These are phyloP conservation scores for Apogon hyalosoma DNA, from an alignment of 2,797 vertebrate species.

Conservation along the genomic window DNA sequence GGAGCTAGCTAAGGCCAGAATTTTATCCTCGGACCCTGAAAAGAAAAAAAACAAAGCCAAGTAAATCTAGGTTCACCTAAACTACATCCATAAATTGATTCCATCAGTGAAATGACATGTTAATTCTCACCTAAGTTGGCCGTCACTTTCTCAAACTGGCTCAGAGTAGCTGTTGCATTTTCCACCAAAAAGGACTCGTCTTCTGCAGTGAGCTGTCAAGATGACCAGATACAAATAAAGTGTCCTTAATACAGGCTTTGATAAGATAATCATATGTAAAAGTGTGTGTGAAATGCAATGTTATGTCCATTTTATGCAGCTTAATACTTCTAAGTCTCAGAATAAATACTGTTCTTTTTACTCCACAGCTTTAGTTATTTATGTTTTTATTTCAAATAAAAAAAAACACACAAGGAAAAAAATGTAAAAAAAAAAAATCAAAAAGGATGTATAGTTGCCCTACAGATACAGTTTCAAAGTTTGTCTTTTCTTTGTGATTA, in stretches of 20 bases:
- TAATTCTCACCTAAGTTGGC: conserved; percentile 88
- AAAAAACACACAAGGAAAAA: no score
- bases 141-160: conserved; percentile 96
- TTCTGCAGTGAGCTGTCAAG: conserved; percentile 88
- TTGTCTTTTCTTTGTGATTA: no score
- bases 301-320: background rate
- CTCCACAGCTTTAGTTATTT: no score
- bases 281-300: background rate
- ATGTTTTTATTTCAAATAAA: no score
- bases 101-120: background rate
- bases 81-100: background rate
- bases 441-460: no score
- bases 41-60: conserved; percentile 37
- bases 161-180: conserved; percentile 92
- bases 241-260: background rate
- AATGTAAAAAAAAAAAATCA: no score
- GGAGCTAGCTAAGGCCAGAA: conserved; percentile 94
- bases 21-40: conserved; percentile 96
- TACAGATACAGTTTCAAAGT: no score
- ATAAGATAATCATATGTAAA: background rate
- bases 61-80: background rate
- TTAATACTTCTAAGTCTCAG: no score
- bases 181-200: conserved; percentile 91
- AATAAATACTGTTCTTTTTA: no score
- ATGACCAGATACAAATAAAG: background rate